Conservation (phyloP, 2,888 invertebrate genomes). For the Rhingia campestris region DNA sequence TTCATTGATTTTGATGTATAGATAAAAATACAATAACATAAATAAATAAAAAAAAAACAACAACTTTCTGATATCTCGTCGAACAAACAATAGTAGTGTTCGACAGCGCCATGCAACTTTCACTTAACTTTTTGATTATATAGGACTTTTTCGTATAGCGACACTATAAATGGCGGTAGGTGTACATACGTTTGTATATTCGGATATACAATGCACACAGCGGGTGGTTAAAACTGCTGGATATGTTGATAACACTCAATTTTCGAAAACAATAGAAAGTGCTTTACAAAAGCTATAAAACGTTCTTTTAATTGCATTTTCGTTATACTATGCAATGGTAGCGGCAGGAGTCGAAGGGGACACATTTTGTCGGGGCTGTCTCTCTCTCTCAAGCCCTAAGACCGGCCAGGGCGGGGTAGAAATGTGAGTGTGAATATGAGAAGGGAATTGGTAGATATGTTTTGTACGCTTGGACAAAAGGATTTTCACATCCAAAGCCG, state of each 20-base stretch:
- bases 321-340: conserved; percentile 40
- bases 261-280: conserved; percentile 74
- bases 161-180: background rate
- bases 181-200: background rate
- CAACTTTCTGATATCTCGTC: conserved; percentile 9
- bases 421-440: conserved; percentile 43
- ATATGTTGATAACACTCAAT: conserved; percentile 73
- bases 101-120: conserved; percentile 75
- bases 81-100: conserved; percentile 33
- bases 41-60: too few species aligned
- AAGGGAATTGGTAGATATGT: conserved; percentile 33
- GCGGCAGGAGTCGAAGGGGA: background rate
- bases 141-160: background rate
- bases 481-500: conserved; percentile 54
- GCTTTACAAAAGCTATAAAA: conserved; percentile 80
- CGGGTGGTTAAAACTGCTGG: conserved; percentile 64
- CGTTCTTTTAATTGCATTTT: conserved; percentile 82
- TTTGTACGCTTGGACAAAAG: conserved; percentile 51
- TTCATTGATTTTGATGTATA: conserved; percentile 63
- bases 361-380: background rate
- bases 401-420: background rate
- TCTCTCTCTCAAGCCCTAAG: too few species aligned
- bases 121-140: conserved; percentile 80
- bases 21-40: conserved; percentile 48
- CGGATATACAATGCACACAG: conserved; percentile 9